phyloP scores from a whole-genome alignment of 53 echinoderm and acorn worm species.

The Arbacia lixula region DNA sequence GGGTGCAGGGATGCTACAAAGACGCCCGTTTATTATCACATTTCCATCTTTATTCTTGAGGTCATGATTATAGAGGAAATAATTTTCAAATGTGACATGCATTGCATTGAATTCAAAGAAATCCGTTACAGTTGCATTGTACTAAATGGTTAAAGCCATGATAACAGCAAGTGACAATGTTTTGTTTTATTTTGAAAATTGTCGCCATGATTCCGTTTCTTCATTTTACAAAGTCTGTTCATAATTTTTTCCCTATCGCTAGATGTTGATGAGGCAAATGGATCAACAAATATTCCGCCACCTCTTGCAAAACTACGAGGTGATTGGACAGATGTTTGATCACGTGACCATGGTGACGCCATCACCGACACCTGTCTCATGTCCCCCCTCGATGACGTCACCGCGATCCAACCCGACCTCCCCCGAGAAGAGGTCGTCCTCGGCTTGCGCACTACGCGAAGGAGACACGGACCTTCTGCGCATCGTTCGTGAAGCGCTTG shows the following conservation, averaged over 20 bases:
- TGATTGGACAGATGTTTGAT: conserved; percentile 52
- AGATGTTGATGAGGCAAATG: conserved; percentile 61
- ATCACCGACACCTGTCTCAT: conserved; percentile 3
- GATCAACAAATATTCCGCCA: conserved; percentile 71
- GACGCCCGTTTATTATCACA: no score
- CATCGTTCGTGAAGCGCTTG: conserved; percentile 69
- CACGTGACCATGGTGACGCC: conserved; percentile 62
- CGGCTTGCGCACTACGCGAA: background rate
- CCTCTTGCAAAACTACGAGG: conserved; percentile 69
- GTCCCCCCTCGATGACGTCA: background rate
- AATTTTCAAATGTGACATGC: no score
- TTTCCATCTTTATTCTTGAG: no score
- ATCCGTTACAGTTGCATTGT: no score
- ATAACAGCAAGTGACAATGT: no score
- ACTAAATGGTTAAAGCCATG: no score
- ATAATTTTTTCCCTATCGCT: background rate
- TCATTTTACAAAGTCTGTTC: background rate
- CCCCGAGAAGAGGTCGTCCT: conserved; percentile 29
- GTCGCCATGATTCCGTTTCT: background rate
- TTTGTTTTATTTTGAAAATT: background rate
- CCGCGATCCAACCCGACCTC: conserved; percentile 53
- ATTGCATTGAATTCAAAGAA: no score
- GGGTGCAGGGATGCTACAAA: no score
- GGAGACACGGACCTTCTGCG: conserved; percentile 54
- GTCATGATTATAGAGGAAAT: no score